These are phyloP conservation scores for Lasioglossum baleicum DNA, from an alignment of 1,140 invertebrate genomes.

Conservation along the genomic window DNA sequence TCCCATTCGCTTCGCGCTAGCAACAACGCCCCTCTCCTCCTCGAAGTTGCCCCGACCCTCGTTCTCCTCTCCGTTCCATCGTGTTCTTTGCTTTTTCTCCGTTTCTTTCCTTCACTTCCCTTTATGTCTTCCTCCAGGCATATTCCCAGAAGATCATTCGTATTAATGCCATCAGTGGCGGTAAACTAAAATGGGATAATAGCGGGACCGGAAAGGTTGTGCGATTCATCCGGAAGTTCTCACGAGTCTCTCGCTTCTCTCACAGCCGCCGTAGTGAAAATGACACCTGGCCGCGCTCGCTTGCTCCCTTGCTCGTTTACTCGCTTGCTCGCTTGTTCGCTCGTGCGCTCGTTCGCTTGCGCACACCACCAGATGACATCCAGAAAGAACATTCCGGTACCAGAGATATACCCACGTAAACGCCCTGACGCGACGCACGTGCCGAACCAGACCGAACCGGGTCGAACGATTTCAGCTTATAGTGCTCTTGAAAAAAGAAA, in stretches of 20 bases:
- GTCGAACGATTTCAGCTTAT: no score
- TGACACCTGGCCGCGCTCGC: slow-evolving; percentile 76
- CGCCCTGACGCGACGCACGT: no score
- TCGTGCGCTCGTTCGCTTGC: no score
- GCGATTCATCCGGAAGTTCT: slow-evolving; percentile 79
- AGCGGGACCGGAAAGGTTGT: slow-evolving; percentile 76
- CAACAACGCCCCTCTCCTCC: no score
- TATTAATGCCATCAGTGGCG: slow-evolving; percentile 61
- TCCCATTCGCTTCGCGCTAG: background rate
- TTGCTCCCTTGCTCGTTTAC: no score
- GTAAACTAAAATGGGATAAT: slow-evolving; percentile 79
- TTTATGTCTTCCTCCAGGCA: slow-evolving; percentile 1
- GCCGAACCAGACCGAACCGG: no score
- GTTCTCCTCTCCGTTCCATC: slow-evolving; percentile 10
- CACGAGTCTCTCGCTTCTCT: slow-evolving; percentile 80
- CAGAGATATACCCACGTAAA: no score
- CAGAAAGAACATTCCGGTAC: no score
- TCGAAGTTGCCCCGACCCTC: no score
- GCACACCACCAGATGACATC: no score
- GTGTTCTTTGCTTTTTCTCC: slow-evolving; percentile 13
- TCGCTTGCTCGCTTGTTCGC: no score
- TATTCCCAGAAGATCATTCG: slow-evolving; percentile 31
- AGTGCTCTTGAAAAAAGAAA: no score
- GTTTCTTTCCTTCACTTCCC: background rate
- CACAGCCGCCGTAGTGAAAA: slow-evolving; percentile 78